Base-by-base conservation (phyloP, 2,113 vertebrate genomes). In the Barnardius zonarius region DNA sequence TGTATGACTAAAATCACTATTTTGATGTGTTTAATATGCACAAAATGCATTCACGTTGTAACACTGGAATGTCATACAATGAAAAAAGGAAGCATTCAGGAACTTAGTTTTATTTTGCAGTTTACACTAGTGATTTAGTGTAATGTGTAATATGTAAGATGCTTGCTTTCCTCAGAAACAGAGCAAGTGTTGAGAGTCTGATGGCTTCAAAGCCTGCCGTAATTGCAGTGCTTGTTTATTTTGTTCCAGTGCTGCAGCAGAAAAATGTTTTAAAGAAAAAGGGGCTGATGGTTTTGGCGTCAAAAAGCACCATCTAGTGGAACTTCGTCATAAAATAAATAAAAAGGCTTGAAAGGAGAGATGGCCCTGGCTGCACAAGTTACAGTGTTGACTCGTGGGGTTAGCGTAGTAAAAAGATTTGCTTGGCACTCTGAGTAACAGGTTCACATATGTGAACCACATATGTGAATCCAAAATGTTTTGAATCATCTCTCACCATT, bases 241-340 rank as follows among this genome's bases (percentile, higher is more conserved):
- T 31, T 80, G 16, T 46, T 83, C 17, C 24, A 11, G 17, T 49
- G 39, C 20, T 57, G 7, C 39, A 70, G 39, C 33, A 57, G 22
- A 6, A 54, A 7, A 37, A 27, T 33, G 12, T 66, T 86, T 82
- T 46, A 59, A 83, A 75, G 55, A 16, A 39, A 73, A 35, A 59
- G 33, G 52, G 14, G 6, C 7, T 35, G 30, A 23, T 7, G 33
- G 19, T 88, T 89, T 89, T 84, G 44, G 86, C 62, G 41, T 64
- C 77, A 61, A 55, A 93, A 83, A 86, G 94, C 94, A 92, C 96
- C 96, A 95, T 78, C 96, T 97, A 96, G 94, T 84, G 96, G 44
- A n/a, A 51, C n/a, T 81, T 80, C 33, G 51, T 13, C 46, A 41
- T 78, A 77, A 84, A 83, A 88, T 17, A 62, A 75, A 62, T 59